Conservation (phyloP, 2,113 vertebrate species). For the Entosphenus tridentatus region DNA sequence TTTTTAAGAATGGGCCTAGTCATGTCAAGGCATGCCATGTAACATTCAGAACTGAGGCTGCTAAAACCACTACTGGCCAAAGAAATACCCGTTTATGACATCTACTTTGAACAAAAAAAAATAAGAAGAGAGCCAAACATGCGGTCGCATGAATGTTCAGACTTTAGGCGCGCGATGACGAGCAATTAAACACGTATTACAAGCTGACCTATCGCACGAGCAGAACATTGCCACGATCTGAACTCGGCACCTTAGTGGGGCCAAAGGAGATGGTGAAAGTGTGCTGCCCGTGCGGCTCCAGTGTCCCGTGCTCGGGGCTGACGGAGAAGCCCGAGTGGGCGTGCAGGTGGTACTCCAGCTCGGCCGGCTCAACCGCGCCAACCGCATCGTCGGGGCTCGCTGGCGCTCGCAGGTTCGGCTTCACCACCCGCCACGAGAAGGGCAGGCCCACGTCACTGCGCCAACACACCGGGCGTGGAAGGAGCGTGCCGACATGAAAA, state of each 20-base stretch:
- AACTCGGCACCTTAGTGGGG: constrained; percentile 16
- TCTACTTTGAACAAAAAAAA: no score
- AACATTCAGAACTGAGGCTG: no score
- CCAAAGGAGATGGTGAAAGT: constrained; percentile 41
- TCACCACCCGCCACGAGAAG: constrained; percentile 55
- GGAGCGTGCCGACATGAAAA: no score
- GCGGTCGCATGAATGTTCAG: no score
- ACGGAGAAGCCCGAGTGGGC: constrained; percentile 36
- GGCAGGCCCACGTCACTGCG: constrained; percentile 49
- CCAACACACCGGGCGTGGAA: no score
- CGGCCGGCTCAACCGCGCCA: neutral
- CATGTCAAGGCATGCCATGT: no score
- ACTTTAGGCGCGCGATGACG: constrained; percentile 8
- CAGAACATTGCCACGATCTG: neutral
- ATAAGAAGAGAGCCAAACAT: no score
- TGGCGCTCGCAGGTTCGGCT: constrained; percentile 33
- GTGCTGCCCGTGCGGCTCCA: constrained; percentile 29
- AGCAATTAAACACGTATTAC: neutral
- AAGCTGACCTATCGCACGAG: neutral
- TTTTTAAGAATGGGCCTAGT: no score
- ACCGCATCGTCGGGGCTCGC: constrained; percentile 16
- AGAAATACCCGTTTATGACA: no score
- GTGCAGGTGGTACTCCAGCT: constrained; percentile 22
- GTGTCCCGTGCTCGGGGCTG: constrained; percentile 27
- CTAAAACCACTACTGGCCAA: no score